Percentiles rank a stretch among this genome's conserved stretches.
phyloP scores from a whole-genome alignment of 1,140 invertebrate species.

The Bombus pyrosoma region DNA sequence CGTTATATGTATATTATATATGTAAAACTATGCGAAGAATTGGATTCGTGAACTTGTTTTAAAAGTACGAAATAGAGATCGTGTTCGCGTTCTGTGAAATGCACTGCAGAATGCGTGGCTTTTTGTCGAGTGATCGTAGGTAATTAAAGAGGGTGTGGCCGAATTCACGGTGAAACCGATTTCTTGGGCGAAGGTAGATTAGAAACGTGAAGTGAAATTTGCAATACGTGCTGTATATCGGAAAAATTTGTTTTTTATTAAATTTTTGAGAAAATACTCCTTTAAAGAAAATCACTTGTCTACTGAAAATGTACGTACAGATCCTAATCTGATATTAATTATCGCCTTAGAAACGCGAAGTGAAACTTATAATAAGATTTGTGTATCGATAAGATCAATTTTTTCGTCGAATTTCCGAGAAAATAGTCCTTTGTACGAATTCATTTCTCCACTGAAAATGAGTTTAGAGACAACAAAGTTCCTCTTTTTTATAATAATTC shows the following conservation, averaged over 20 bases:
- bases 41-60: not conserved
- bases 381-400: not conserved
- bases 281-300: too few relatives aligned
- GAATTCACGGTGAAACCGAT: not conserved
- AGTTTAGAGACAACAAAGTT: too few relatives aligned
- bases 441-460: too few relatives aligned
- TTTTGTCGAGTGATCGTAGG: not conserved
- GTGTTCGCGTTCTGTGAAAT: not conserved
- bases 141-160: slow-evolving; percentile 13
- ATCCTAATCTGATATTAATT: not conserved
- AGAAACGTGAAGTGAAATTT: not conserved
- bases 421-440: too few relatives aligned
- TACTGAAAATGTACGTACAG: not conserved
- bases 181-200: not conserved
- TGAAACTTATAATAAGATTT: not conserved
- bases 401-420: too few relatives aligned
- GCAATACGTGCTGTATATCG: not conserved
- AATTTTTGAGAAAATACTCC: not conserved
- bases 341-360: not conserved
- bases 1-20: not conserved
- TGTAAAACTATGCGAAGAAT: not conserved
- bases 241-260: not conserved
- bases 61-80: not conserved
- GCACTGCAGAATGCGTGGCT: not conserved
- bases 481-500: not conserved